Conservation (phyloP, 2,888 invertebrate species). For the Podabrus alpinus region DNA sequence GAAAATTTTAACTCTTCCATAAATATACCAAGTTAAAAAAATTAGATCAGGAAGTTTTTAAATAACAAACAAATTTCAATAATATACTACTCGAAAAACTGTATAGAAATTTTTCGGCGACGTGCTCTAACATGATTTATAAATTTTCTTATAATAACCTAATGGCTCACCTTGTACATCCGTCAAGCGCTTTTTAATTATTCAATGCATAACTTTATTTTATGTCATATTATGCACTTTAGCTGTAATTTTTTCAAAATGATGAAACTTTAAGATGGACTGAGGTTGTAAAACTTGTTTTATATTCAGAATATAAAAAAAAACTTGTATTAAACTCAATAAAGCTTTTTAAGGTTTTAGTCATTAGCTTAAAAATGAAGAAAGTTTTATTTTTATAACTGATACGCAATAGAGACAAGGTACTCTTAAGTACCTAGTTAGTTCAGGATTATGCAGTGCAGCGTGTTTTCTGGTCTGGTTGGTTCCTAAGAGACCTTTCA, state of each 20-base stretch:
- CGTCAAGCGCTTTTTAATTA: too few relatives aligned
- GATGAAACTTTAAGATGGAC: not conserved
- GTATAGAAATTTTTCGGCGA: too few relatives aligned
- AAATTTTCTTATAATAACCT: too few relatives aligned
- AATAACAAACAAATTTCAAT: not conserved
- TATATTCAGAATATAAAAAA: conserved; percentile 19
- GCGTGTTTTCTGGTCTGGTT: conserved; percentile 27
- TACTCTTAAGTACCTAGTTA: conserved; percentile 28
- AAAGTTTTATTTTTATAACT: conserved; percentile 29
- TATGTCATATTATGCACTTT: not conserved
- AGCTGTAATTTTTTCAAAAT: not conserved
- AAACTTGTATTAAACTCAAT: conserved; percentile 30
- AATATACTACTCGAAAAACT: too few relatives aligned
- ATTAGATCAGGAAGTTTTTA: not conserved
- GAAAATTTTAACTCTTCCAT: not conserved
- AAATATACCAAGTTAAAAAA: not conserved
- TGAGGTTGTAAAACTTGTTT: not conserved
- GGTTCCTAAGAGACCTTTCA: conserved; percentile 20
- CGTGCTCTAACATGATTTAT: too few relatives aligned
- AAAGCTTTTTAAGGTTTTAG: conserved; percentile 20
- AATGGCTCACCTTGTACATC: too few relatives aligned
- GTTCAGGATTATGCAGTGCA: conserved; percentile 23
- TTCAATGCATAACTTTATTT: not conserved
- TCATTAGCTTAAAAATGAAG: conserved; percentile 19
- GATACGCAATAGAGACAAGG: conserved; percentile 16